Evolutionary conservation across 1,140 invertebrate genomes (phyloP).

Genomic region (Bombyx mori): DNA sequence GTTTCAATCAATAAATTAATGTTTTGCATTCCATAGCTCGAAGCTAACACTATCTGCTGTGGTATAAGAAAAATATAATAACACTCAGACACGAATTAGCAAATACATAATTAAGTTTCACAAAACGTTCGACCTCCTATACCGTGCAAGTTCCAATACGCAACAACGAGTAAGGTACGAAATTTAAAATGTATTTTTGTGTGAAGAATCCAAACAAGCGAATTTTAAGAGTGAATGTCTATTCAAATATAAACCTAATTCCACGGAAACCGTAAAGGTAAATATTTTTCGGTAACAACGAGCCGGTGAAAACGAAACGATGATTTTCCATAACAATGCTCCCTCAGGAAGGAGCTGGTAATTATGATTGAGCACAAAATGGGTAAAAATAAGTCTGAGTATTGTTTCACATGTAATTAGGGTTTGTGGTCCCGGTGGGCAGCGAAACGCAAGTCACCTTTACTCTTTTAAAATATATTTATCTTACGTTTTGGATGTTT

Average conservation of each 20-base stretch:
- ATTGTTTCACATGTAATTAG: conserved; percentile 66
- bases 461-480: conserved; percentile 2
- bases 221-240: neutral
- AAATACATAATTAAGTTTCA: too few relatives aligned
- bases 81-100: too few relatives aligned
- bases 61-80: too few relatives aligned
- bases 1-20: too few relatives aligned
- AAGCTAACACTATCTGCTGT: too few relatives aligned
- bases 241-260: neutral
- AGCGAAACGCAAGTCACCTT: conserved; percentile 47
- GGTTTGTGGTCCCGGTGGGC: conserved; percentile 58
- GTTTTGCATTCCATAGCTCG: too few relatives aligned
- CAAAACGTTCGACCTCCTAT: too few relatives aligned
- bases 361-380: conserved; percentile 68
- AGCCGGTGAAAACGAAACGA: conserved; percentile 25
- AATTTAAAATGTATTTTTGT: too few relatives aligned
- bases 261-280: conserved; percentile 15
- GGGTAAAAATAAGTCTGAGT: conserved; percentile 60
- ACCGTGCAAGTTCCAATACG: too few relatives aligned
- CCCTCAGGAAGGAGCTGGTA: conserved; percentile 43
- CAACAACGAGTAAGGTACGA: too few relatives aligned
- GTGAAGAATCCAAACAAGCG: too few relatives aligned
- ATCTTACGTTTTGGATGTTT: neutral
- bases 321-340: conserved; percentile 48
- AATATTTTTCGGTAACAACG: conserved; percentile 26